phyloP scores from a whole-genome alignment of 1,140 invertebrate species.

The Drosophila pandora region DNA sequence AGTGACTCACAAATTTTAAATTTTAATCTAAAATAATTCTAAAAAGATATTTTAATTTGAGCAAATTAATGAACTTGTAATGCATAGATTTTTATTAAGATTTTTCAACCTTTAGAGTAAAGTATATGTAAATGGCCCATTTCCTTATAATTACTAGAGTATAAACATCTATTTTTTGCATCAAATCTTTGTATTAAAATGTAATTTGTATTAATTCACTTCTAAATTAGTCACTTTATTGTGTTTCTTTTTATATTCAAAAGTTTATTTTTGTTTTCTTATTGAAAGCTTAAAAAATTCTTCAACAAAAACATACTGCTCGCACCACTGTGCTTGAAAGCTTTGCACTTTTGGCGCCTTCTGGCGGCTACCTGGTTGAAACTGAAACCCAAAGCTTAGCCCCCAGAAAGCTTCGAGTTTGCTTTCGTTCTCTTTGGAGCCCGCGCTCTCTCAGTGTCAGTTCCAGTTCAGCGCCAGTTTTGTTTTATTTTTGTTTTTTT shows the following conservation, averaged over 20 bases:
- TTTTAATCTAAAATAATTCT: too few relatives aligned
- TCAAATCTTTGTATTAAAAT: too few relatives aligned
- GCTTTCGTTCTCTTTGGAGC: not conserved
- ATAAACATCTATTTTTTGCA: too few relatives aligned
- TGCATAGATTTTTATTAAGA: too few relatives aligned
- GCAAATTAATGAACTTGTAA: too few relatives aligned
- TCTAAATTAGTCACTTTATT: not conserved
- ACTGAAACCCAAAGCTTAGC: conserved; percentile 34
- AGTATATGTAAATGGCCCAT: too few relatives aligned
- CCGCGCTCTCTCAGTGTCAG: not conserved
- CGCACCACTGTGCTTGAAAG: conserved; percentile 39
- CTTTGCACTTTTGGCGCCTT: conserved; percentile 21
- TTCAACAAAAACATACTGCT: not conserved
- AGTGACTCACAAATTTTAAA: too few relatives aligned
- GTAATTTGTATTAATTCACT: too few relatives aligned
- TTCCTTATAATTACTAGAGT: too few relatives aligned
- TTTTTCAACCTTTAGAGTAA: too few relatives aligned
- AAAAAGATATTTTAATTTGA: too few relatives aligned
- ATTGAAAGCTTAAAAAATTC: conserved; percentile 6
- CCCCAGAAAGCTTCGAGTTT: conserved; percentile 28
- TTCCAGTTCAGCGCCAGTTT: not conserved
- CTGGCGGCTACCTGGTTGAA: conserved; percentile 20
- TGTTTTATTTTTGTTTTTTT: conserved; percentile 11
- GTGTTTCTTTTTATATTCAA: not conserved
- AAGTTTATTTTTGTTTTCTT: not conserved